These are phyloP conservation scores for Synchiropus splendidus DNA, from an alignment of 2,113 vertebrate genomes.

Conservation along the genomic window DNA sequence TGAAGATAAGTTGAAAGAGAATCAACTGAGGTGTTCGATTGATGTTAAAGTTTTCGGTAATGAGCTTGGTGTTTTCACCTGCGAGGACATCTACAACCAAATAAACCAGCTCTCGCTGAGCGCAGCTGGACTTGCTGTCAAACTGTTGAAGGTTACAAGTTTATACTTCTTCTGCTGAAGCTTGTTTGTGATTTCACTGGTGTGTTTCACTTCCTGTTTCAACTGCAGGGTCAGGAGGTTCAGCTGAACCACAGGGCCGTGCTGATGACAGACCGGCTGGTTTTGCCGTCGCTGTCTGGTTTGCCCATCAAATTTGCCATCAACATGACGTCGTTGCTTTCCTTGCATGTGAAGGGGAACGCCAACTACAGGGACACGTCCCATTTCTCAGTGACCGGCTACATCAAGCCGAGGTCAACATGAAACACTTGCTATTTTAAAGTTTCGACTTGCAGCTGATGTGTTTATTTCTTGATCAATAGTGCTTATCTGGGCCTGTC, in stretches of 20 bases:
- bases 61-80: conserved; percentile 71
- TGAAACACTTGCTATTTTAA: neutral
- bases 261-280: conserved; percentile 65
- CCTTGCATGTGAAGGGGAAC: conserved; percentile 68
- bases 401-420: conserved; percentile 74
- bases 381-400: conserved; percentile 73
- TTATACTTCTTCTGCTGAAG: neutral
- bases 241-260: conserved; percentile 68
- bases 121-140: conserved; percentile 66
- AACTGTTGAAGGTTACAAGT: conserved; percentile 73
- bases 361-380: conserved; percentile 61
- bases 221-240: conserved; percentile 74
- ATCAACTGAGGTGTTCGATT: conserved; percentile 58
- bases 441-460: neutral
- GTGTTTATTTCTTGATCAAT: conserved; percentile 12
- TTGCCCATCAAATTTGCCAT: conserved; percentile 70
- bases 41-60: conserved; percentile 77
- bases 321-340: conserved; percentile 70
- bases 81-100: conserved; percentile 57
- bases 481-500: conserved; percentile 71
- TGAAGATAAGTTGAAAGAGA: conserved; percentile 21
- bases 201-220: conserved; percentile 7
- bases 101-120: conserved; percentile 64
- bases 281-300: conserved; percentile 75
- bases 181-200: neutral